phyloP scores from a whole-genome alignment of 2,888 invertebrate genomes.

The Phortica okadai region DNA sequence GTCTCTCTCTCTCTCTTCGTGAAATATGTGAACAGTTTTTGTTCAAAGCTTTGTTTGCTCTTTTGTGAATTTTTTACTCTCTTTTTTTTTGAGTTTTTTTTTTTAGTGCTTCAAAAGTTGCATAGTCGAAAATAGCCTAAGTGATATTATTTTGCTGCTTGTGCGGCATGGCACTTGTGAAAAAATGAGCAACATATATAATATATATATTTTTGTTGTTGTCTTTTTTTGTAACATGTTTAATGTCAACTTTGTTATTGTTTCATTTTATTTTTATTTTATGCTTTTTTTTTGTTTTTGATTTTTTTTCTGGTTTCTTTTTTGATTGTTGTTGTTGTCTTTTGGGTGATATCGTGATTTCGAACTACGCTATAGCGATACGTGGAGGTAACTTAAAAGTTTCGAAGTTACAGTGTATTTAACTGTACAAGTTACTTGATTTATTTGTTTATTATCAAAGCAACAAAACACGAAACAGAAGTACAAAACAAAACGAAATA shows the following conservation, averaged over 20 bases:
- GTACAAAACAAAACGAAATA: slow-evolving; percentile 45
- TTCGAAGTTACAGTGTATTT: slow-evolving; percentile 71
- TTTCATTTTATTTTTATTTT: slow-evolving; percentile 49
- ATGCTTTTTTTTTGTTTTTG: slow-evolving; percentile 30
- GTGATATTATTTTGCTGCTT: not conserved
- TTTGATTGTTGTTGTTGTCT: slow-evolving; percentile 23
- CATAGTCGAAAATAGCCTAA: slow-evolving; percentile 4
- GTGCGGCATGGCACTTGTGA: not conserved
- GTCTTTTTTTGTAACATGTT: slow-evolving; percentile 37
- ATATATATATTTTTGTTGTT: slow-evolving; percentile 28
- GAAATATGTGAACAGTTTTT: not conserved
- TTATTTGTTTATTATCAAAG: not conserved
- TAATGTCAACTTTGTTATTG: slow-evolving; percentile 3
- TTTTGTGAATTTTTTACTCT: no score
- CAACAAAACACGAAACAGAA: slow-evolving; percentile 45
- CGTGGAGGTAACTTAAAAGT: slow-evolving; percentile 72
- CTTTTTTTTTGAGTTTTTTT: slow-evolving; percentile 21
- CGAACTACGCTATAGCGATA: slow-evolving; percentile 71
- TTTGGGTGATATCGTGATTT: slow-evolving; percentile 51
- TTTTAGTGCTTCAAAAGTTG: slow-evolving; percentile 22
- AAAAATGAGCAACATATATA: not conserved
- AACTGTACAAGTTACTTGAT: slow-evolving; percentile 43
- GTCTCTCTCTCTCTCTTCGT: not conserved
- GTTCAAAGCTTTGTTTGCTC: not conserved
- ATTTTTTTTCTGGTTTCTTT: slow-evolving; percentile 20